These are phyloP conservation scores for Meteorus cinctellus DNA, from an alignment of 2,888 invertebrate species.

Conservation along the genomic window DNA sequence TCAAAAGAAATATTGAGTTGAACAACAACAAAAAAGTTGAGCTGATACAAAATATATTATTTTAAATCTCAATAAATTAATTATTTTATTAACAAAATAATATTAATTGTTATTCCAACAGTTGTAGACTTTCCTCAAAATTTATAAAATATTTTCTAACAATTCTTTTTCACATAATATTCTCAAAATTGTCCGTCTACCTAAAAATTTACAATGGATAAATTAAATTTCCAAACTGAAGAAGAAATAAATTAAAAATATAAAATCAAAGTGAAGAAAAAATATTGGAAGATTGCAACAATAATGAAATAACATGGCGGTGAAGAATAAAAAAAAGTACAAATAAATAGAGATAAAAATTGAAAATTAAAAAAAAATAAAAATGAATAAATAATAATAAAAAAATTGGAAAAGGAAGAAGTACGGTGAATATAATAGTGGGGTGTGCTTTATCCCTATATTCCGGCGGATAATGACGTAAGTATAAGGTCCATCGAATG, in stretches of 20 bases:
- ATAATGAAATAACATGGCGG: neutral
- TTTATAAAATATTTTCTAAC: too few relatives aligned
- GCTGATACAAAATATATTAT: too few relatives aligned
- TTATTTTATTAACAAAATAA: too few relatives aligned
- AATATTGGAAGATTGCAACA: neutral
- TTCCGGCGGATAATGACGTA: constrained; percentile 62
- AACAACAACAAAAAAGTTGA: too few relatives aligned
- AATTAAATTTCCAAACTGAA: neutral
- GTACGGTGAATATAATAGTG: constrained; percentile 57
- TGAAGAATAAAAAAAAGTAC: neutral
- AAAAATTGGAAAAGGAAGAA: constrained; percentile 59
- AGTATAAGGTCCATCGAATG: constrained; percentile 61
- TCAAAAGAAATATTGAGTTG: too few relatives aligned
- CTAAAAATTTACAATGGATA: neutral
- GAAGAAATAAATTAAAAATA: neutral
- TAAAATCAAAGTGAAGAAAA: neutral
- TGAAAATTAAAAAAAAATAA: constrained; percentile 32
- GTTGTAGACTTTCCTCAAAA: too few relatives aligned
- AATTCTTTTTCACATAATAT: too few relatives aligned
- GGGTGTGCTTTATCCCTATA: constrained; percentile 52
- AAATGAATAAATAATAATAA: constrained; percentile 49
- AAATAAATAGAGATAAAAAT: neutral
- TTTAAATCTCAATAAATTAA: too few relatives aligned
- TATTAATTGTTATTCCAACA: too few relatives aligned
- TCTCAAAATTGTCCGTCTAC: too few relatives aligned